Percentiles rank a stretch among this genome's conserved stretches.
These are phyloP conservation scores for Drosophila meridiana DNA, from an alignment of 2,888 invertebrate genomes.

Conservation along the genomic window DNA sequence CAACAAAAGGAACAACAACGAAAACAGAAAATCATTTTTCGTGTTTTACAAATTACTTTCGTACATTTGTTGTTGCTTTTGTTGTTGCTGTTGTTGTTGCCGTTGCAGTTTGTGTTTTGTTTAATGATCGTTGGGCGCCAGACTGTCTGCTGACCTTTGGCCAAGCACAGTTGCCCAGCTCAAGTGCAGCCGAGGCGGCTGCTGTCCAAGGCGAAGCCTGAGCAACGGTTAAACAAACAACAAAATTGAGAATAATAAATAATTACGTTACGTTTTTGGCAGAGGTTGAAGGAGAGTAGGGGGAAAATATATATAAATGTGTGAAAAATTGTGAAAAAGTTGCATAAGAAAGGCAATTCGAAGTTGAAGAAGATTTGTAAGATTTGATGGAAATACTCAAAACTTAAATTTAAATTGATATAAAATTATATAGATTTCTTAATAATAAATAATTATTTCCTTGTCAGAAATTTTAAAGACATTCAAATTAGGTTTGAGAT, in stretches of 20 bases:
- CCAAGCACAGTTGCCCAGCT: slow-evolving; percentile 29
- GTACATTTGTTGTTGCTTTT: slow-evolving; percentile 28
- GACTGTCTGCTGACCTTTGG: slow-evolving; percentile 76
- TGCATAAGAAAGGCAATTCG: neutral
- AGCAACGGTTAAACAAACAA: slow-evolving; percentile 1
- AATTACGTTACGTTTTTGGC: neutral
- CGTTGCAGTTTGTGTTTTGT: slow-evolving; percentile 36
- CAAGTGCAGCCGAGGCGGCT: slow-evolving; percentile 25
- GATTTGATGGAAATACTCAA: neutral
- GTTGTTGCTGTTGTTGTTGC: slow-evolving; percentile 2
- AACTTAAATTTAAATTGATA: no score
- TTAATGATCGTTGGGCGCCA: slow-evolving; percentile 76
- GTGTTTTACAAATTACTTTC: slow-evolving; percentile 77
- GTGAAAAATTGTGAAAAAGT: neutral
- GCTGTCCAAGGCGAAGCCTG: neutral
- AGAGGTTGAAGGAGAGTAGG: neutral
- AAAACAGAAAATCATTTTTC: slow-evolving; percentile 66
- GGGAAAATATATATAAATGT: neutral
- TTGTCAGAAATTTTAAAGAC: no score
- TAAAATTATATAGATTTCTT: no score
- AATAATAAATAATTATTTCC: no score
- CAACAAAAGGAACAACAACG: slow-evolving; percentile 20
- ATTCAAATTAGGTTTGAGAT: no score
- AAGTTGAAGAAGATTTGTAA: neutral
- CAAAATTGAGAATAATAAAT: slow-evolving; percentile 16